Evolutionary conservation across 2,888 invertebrate species (phyloP).

Genomic region (Sturmia bella): DNA sequence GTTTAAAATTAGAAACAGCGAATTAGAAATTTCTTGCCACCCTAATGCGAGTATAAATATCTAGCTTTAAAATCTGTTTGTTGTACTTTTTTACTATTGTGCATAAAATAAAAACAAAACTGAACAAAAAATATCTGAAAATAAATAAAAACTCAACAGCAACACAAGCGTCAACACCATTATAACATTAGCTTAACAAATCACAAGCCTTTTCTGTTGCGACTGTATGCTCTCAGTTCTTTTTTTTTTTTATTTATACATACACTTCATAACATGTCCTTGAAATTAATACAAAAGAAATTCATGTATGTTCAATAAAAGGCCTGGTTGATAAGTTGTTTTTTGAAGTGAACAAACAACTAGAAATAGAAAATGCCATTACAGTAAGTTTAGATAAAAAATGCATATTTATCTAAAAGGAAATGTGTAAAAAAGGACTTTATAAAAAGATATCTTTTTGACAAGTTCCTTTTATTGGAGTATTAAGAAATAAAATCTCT

Average conservation of each 20-base stretch:
- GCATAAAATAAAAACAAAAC: not conserved
- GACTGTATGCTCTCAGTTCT: slow-evolving; percentile 10
- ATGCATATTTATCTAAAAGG: too few relatives aligned
- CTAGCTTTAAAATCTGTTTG: slow-evolving; percentile 37
- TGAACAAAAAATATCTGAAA: not conserved
- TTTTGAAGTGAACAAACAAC: not conserved
- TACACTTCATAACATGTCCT: slow-evolving; percentile 37
- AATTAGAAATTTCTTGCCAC: too few relatives aligned
- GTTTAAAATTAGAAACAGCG: too few relatives aligned
- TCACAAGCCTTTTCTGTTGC: slow-evolving; percentile 53
- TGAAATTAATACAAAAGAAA: slow-evolving; percentile 27
- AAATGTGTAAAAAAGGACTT: too few relatives aligned
- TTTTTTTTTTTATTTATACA: not conserved
- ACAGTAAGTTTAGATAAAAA: too few relatives aligned
- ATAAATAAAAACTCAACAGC: slow-evolving; percentile 28
- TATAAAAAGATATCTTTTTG: too few relatives aligned
- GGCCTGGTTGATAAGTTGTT: slow-evolving; percentile 5
- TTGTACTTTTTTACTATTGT: slow-evolving; percentile 6
- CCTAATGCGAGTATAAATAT: not conserved
- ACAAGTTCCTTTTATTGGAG: too few relatives aligned
- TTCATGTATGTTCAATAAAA: not conserved
- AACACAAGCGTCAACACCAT: slow-evolving; percentile 28
- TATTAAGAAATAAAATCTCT: too few relatives aligned
- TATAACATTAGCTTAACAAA: slow-evolving; percentile 54
- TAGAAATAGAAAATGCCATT: too few relatives aligned